These are phyloP conservation scores for Vulpes ferrilata DNA, from an alignment of 2,113 vertebrate species.

Conservation along the genomic window DNA sequence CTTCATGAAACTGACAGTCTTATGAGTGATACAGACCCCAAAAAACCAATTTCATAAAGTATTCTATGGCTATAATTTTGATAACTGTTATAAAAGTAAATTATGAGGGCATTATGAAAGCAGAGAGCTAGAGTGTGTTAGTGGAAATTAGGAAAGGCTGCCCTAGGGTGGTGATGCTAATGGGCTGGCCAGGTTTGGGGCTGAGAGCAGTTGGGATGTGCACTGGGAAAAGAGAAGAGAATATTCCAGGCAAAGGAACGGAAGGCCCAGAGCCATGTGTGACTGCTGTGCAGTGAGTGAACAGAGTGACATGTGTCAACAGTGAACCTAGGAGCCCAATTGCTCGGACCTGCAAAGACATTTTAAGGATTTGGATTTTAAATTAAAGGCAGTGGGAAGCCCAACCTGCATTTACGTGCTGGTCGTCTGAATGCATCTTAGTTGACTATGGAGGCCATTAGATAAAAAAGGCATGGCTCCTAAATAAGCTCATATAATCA, in stretches of 20 bases:
- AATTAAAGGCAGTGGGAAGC: conserved; percentile 39
- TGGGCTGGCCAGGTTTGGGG: background rate
- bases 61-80: background rate
- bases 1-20: background rate
- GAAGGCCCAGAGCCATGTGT: background rate
- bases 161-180: background rate
- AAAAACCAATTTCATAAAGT: background rate
- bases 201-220: background rate
- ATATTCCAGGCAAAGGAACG: background rate
- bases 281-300: background rate
- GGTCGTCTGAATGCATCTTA: background rate
- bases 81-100: background rate
- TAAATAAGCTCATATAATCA: conserved; percentile 18
- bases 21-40: background rate
- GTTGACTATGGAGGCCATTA: background rate
- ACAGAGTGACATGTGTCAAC: background rate
- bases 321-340: background rate
- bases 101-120: background rate
- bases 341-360: background rate
- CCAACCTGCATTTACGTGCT: background rate
- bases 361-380: background rate
- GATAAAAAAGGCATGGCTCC: background rate
- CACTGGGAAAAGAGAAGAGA: background rate
- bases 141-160: background rate
- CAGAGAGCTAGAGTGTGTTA: background rate